Percentiles rank a stretch among this genome's conserved stretches.
These are phyloP conservation scores for Micropterix aruncella DNA, from an alignment of 2,888 invertebrate species.

Conservation along the genomic window DNA sequence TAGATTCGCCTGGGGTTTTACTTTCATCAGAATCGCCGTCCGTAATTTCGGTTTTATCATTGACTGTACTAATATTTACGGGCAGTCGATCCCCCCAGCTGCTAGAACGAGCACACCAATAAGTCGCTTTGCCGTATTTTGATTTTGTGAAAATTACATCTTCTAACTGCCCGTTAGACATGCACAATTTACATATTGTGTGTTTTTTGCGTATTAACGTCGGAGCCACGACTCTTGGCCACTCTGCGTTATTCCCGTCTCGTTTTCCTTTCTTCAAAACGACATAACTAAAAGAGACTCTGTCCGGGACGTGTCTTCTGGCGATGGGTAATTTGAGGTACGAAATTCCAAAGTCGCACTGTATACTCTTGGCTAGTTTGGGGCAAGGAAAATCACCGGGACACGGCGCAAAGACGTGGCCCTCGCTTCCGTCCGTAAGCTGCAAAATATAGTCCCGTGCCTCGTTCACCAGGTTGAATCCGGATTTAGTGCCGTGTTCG, in stretches of 20 bases:
- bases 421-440: constrained; percentile 25
- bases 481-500: constrained; percentile 72
- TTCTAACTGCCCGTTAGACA: constrained; percentile 52
- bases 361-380: constrained; percentile 43
- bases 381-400: constrained; percentile 75
- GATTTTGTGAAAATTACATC: constrained; percentile 63
- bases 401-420: constrained; percentile 72
- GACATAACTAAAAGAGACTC: constrained; percentile 62
- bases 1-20: too few species aligned
- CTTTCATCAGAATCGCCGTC: too few species aligned
- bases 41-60: too few species aligned
- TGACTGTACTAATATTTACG: constrained; percentile 24
- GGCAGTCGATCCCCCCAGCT: constrained; percentile 76
- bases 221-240: constrained; percentile 73
- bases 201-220: constrained; percentile 55
- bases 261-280: constrained; percentile 63
- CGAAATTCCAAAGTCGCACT: constrained; percentile 63
- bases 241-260: constrained; percentile 36
- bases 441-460: constrained; percentile 68
- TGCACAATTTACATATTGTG: constrained; percentile 66
- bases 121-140: constrained; percentile 64
- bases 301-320: constrained; percentile 23
- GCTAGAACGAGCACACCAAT: constrained; percentile 56
- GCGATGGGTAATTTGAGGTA: constrained; percentile 44
- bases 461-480: constrained; percentile 71